Evolutionary conservation across 2,888 invertebrate species (phyloP), one percentile per base, ranked within the genome.

Genomic region (Tubiluchus corallicola): DNA sequence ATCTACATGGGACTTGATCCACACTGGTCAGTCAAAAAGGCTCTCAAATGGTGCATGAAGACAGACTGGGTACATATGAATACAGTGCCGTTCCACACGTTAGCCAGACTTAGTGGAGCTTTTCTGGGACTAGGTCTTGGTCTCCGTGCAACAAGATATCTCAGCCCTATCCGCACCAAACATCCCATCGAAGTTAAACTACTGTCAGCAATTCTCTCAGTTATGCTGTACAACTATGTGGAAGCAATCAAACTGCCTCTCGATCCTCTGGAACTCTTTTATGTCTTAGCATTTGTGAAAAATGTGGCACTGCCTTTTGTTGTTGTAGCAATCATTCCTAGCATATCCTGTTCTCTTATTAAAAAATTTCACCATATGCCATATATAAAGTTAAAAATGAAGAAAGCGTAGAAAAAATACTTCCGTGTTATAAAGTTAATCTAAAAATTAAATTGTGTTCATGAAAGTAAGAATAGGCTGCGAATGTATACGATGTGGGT

Each of bases 1-100:
- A 29, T 9, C 9, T 20, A 47, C 4, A 40, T 55, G 3, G 68
- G 72, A 1, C 55, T 71, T 38, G 76, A 80, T 55, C 78, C 79
- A 0, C 69, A 73, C 52, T 74, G 74, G 72, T 74, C 77, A 2
- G 68, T 79, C 1, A 68, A 72, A 45, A 58, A 74, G 67, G 80
- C 80, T 1, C 72, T 75, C 55, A 76, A 76, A 46, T 77, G 78
- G 75, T 81, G 81, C 52, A 63, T 70, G 13, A 63, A 66, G 15
- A 71, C 73, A 0, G 71, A 72, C 0, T 67, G 68, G 51, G 70
- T 80, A 44, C 74, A 73, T 49, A 71, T 76, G 38, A 71, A 72
- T 45, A 74, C 74, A 0, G 76, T 76, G 0, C 75, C 77, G 0
- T 67, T 77, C 51, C 77, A 69, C 56, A 62, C 72, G 0, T 57